Percentiles rank a stretch among this genome's conserved stretches.
Conservation (phyloP, 2,888 invertebrate genomes). For the Atethmia centrago region DNA sequence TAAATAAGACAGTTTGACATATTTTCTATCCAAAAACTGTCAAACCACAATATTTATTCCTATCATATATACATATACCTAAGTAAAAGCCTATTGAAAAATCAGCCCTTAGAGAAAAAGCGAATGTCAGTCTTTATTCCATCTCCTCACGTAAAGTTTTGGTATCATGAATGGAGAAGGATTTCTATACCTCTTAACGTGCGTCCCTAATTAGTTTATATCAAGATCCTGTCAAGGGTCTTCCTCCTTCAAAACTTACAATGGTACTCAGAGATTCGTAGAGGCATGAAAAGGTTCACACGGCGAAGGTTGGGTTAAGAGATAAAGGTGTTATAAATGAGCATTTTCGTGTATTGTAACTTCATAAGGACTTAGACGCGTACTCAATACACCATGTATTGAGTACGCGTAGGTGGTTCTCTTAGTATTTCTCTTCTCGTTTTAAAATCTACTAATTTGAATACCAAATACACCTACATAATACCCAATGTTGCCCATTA, state of each 20-base stretch:
- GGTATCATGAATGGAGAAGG: slow-evolving; percentile 16
- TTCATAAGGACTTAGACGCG: not conserved
- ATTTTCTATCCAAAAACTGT: not conserved
- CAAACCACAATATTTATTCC: not conserved
- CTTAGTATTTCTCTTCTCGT: not conserved
- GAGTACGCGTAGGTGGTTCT: not conserved
- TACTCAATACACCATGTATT: no score
- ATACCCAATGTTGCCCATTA: no score
- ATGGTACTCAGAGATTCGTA: slow-evolving; percentile 47
- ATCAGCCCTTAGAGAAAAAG: not conserved
- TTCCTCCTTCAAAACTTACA: slow-evolving; percentile 42
- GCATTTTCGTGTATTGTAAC: not conserved
- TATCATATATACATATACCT: no score
- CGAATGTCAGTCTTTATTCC: not conserved
- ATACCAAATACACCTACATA: no score
- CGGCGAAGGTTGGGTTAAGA: slow-evolving; percentile 5
- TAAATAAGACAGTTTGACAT: not conserved
- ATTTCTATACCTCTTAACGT: slow-evolving; percentile 20
- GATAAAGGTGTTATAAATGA: slow-evolving; percentile 20
- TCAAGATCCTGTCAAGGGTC: slow-evolving; percentile 40
- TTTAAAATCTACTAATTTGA: not conserved
- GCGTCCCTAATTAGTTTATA: slow-evolving; percentile 48
- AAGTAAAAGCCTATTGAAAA: no score
- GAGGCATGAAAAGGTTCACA: slow-evolving; percentile 52
- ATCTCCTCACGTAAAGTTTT: slow-evolving; percentile 19